Evolutionary conservation across 2,113 vertebrate species (phyloP).

Genomic region (Noctilio leporinus): DNA sequence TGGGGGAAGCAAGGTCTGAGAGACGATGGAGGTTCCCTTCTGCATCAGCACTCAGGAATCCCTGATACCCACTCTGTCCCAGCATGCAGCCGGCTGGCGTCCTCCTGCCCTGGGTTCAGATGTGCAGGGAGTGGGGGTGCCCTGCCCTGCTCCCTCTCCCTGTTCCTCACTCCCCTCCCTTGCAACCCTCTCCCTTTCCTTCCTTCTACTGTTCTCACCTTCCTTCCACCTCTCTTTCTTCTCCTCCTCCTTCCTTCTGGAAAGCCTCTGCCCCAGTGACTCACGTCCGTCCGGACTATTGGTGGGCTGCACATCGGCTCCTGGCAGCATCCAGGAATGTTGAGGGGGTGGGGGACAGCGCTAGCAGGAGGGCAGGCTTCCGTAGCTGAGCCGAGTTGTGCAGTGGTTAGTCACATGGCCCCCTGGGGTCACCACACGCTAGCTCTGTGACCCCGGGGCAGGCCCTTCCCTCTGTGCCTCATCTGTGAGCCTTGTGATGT

Average conservation of each 20-base stretch:
- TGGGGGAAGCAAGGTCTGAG: not conserved
- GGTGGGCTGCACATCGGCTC: not conserved
- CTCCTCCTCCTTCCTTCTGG: not conserved
- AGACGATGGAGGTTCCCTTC: not conserved
- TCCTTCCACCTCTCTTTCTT: not conserved
- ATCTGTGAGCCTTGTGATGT: fast-evolving
- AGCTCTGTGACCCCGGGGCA: not conserved
- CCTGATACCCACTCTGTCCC: not conserved
- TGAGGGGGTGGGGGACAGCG: not conserved
- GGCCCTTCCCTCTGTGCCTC: not conserved
- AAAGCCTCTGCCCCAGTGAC: not conserved
- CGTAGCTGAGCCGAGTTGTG: fast-evolving
- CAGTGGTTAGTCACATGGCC: not conserved
- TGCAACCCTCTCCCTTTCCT: no score
- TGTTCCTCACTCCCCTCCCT: not conserved
- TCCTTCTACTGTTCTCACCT: not conserved
- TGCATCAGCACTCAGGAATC: not conserved
- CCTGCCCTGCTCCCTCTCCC: not conserved
- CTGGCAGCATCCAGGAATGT: not conserved
- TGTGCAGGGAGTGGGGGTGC: not conserved
- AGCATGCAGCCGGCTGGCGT: not conserved
- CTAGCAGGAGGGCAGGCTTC: not conserved
- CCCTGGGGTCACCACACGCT: not conserved
- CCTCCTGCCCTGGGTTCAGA: not conserved
- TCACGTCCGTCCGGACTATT: not conserved